Evolutionary conservation across 2,888 invertebrate genomes (phyloP).

Genomic region (Drosophila hamatofila): DNA sequence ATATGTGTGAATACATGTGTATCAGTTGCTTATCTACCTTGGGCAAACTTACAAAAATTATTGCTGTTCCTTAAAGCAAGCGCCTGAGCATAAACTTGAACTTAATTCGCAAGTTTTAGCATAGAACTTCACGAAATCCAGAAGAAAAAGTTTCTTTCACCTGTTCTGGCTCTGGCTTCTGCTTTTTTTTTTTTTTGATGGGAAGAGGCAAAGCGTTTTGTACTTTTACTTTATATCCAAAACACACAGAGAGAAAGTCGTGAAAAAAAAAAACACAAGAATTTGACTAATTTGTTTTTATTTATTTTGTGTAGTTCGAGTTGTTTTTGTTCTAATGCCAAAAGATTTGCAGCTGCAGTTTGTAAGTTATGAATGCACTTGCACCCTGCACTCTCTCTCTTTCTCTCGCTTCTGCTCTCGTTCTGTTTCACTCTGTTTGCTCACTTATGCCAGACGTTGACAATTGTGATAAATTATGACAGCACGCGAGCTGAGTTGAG

Average conservation of each 20-base stretch:
- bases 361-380: constrained; percentile 66
- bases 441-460: constrained; percentile 29
- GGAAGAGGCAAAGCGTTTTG: not conserved
- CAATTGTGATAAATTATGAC: constrained; percentile 80
- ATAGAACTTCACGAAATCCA: constrained; percentile 45
- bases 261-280: not conserved
- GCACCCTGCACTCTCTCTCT: constrained; percentile 28
- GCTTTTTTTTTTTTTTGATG: not conserved
- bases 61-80: constrained; percentile 17
- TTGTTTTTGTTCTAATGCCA: constrained; percentile 66
- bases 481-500: constrained; percentile 65
- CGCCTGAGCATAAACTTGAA: constrained; percentile 13
- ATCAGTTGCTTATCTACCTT: constrained; percentile 4
- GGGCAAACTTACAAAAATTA: not conserved
- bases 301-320: constrained; percentile 4
- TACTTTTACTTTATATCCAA: constrained; percentile 5
- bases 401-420: not conserved
- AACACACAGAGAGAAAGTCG: not conserved
- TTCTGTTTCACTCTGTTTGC: not conserved
- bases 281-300: constrained; percentile 11
- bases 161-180: not conserved
- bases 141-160: constrained; percentile 37
- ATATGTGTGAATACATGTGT: not conserved
- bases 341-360: constrained; percentile 66
- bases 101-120: constrained; percentile 45